Evolutionary conservation across 2,113 vertebrate genomes (phyloP), one percentile per base, ranked within the genome.

Genomic region (Eudyptes chrysolophus): DNA sequence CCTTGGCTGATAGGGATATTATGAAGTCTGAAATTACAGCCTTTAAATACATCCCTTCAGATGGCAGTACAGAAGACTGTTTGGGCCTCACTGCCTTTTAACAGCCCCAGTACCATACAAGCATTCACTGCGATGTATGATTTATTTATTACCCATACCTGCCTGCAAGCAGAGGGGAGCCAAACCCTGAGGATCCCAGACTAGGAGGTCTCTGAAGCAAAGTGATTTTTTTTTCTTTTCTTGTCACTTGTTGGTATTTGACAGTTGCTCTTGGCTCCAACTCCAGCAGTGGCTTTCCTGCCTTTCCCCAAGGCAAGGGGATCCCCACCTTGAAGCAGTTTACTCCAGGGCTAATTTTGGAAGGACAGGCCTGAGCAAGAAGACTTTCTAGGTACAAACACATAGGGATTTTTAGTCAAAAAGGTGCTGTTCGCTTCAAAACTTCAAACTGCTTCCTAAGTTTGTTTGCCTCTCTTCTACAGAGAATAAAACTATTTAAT

Each of bases 41-140:
- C 19, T 60, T 92, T 54, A 72, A 65, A 60, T 7, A 6, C 49
- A 64, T 27, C 20, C 19, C 48, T 89, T 60, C 54, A 70, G 55
- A 26, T 30, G 36, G n/a, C 29, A 70, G 16, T 17, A 18, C 26
- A 68, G 75, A 34, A 54, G 21, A 61, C 6, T 34, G 14, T 34
- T 34, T 19, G 19, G 14, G 38, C 21, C 32, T 76, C 21, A 3
- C 10, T 51, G 52, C 29, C 42, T 71, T 49, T 52, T 26, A 40
- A 34, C 13, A 18, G 49, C 30, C 57, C 83, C 48, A 24, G 32
- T 9, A 18, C 21, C 57, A 21, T 3, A 34, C 38, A 54, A 75
- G 46, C 24, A 14, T 49, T 49, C 62, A 20, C 48, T 32, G 15
- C 0, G 0, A 5, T 13, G 10, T 34, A 32, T 1, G 9, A 32